Evolutionary conservation across 2,888 invertebrate species (phyloP), one percentile per base, ranked within the genome.

Genomic region (Odontomyia ornata): DNA sequence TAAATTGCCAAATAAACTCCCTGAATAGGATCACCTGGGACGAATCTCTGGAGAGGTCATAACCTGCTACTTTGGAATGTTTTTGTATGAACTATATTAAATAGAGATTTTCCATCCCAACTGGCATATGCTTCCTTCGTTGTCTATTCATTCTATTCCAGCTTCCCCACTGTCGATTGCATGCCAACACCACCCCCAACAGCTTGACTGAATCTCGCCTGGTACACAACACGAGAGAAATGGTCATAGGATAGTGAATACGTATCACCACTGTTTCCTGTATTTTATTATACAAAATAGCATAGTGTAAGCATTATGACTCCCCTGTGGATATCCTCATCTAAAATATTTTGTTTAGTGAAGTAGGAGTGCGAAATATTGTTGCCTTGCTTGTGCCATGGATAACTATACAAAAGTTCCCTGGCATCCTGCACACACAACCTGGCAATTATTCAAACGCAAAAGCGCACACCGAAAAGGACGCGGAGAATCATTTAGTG

Each of bases 291-390:
- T 72, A 52, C 71, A 72, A 72, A 72, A 72, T 72, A 65, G 52
- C 56, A 72, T 72, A 72, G 71, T 72, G 71, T 72, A 72, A 72
- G 71, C 71, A 52, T 52, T 72, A 52, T 72, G 71, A 52, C 52
- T 28, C 71, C 71, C 71, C n/a, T 21, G 28, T 52, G 71, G 21
- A 72, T 72, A 27, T 27, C 69, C 46, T 65, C 27, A 30, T 65
- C 65, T 65, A 65, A 5, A 65, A 36, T 65, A 65, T 36, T 30
- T 30, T 65, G n/a, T 65, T 18, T 65, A 18, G 13, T 21, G 36
- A 36, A 65, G 21, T 11, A 36, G 21, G 1, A 36, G 36, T 36
- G 21, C 28, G 30, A 65, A 28, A 65, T 65, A 65, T 30, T 1
- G 27, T 25, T 27, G 28, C 27, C 3, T 11, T 36, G 52, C 52